Conservation (phyloP, 2,888 invertebrate genomes). For the Pteria penguin region DNA sequence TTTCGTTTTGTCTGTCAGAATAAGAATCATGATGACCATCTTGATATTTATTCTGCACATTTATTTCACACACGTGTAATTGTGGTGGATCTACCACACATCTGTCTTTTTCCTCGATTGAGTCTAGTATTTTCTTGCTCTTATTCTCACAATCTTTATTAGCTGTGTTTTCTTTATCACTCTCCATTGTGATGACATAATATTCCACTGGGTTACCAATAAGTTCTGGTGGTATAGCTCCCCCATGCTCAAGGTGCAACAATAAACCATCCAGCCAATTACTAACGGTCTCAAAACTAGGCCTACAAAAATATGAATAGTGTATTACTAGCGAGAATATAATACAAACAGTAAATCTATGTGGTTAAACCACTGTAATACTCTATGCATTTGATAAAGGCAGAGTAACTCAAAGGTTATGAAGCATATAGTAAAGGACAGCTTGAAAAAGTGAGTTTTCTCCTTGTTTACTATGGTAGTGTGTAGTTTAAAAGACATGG, state of each 20-base stretch:
- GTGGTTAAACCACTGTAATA: background rate
- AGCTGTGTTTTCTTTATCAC: background rate
- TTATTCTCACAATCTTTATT: background rate
- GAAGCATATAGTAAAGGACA: too few species aligned
- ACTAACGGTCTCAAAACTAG: conserved; percentile 93
- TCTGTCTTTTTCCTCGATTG: background rate
- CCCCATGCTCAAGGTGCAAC: conserved; percentile 68
- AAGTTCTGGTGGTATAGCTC: conserved; percentile 64
- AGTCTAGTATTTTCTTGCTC: background rate
- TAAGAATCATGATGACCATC: background rate
- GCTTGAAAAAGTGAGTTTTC: too few species aligned
- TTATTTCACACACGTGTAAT: background rate
- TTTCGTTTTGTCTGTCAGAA: background rate
- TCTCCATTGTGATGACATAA: conserved; percentile 30
- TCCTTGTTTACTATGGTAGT: too few species aligned
- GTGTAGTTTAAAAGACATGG: too few species aligned
- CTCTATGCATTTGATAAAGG: too few species aligned
- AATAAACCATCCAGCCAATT: conserved; percentile 85
- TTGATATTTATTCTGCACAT: background rate
- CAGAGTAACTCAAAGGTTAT: too few species aligned
- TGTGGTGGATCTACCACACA: background rate
- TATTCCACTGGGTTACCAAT: conserved; percentile 65
- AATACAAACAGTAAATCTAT: background rate
- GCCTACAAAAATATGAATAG: conserved; percentile 85
- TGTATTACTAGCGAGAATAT: too few species aligned